Evolutionary conservation across 2,888 invertebrate genomes (phyloP).

Genomic region (Phrixothrix hirtus): DNA sequence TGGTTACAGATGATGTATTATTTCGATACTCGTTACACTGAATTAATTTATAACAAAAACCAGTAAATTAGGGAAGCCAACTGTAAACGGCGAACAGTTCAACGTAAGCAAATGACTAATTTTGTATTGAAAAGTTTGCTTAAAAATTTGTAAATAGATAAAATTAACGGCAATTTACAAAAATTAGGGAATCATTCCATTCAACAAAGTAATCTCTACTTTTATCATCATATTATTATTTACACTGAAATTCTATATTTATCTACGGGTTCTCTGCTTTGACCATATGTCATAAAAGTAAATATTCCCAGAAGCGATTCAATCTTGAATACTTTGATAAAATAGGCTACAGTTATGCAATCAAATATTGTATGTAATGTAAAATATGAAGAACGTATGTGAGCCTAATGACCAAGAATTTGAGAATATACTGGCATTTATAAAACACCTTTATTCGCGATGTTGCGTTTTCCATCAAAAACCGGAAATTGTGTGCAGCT

Average conservation of each 20-base stretch:
- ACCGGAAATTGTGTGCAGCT: slow-evolving; percentile 44
- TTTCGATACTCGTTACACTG: slow-evolving; percentile 34
- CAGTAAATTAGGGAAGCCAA: no score
- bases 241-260: slow-evolving; percentile 13
- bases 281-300: slow-evolving; percentile 12
- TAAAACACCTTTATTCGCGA: slow-evolving; percentile 31
- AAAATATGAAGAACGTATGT: slow-evolving; percentile 2
- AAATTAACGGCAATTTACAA: no score
- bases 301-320: slow-evolving; percentile 17
- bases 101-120: no score
- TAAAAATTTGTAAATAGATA: no score
- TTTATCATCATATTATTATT: slow-evolving; percentile 7
- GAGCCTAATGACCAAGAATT: slow-evolving; percentile 12
- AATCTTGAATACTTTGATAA: slow-evolving; percentile 8
- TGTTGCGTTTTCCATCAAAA: slow-evolving; percentile 37
- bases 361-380: neutral
- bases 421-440: slow-evolving; percentile 16
- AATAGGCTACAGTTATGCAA: slow-evolving; percentile 3
- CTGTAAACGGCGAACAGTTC: no score
- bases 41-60: slow-evolving; percentile 38
- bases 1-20: slow-evolving; percentile 38
- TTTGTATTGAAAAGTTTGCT: no score
- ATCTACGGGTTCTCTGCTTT: slow-evolving; percentile 4
- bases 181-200: no score
- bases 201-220: slow-evolving; percentile 6